Conservation (phyloP, 2,797 vertebrate genomes). For the Mallotus villosus region DNA sequence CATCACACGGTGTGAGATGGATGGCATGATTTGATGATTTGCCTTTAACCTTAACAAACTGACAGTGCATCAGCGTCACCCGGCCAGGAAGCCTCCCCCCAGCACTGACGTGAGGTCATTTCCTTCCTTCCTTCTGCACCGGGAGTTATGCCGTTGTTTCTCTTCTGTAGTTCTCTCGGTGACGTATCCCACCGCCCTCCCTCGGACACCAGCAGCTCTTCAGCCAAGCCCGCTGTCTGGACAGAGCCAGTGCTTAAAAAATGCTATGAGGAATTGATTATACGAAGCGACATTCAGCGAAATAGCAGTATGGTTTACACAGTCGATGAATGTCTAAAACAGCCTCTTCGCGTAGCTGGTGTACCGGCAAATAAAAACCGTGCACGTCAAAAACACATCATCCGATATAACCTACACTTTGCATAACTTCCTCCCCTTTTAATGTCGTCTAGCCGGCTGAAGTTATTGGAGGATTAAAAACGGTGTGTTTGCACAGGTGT, state of each 20-base stretch:
- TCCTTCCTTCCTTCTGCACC: neutral
- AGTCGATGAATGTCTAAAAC: too few relatives aligned
- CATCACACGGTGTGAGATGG: slow-evolving; percentile 48
- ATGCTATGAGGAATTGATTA: too few relatives aligned
- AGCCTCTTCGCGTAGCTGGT: too few relatives aligned
- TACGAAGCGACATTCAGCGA: too few relatives aligned
- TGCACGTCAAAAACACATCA: neutral
- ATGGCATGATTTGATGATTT: slow-evolving; percentile 48
- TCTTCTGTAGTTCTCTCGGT: slow-evolving; percentile 5
- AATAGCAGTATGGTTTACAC: too few relatives aligned
- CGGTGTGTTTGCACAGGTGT: slow-evolving; percentile 59
- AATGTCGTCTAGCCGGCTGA: slow-evolving; percentile 34
- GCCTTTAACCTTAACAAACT: slow-evolving; percentile 61
- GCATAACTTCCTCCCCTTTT: slow-evolving; percentile 17
- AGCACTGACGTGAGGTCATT: slow-evolving; percentile 8
- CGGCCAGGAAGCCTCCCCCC: slow-evolving; percentile 7
- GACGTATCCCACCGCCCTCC: slow-evolving; percentile 12
- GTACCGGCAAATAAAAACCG: neutral
- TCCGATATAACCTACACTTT: slow-evolving; percentile 17
- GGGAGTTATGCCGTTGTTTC: too few relatives aligned
- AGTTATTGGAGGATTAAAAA: slow-evolving; percentile 41
- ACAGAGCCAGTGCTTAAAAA: too few relatives aligned
- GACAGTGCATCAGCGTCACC: slow-evolving; percentile 36
- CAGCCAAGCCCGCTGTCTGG: too few relatives aligned
- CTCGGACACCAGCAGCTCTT: too few relatives aligned